A percentile compares a stretch with the other conserved stretches of the same genome.
Conservation (phyloP, 2,113 vertebrate genomes). For the Poeciliopsis prolifica region DNA sequence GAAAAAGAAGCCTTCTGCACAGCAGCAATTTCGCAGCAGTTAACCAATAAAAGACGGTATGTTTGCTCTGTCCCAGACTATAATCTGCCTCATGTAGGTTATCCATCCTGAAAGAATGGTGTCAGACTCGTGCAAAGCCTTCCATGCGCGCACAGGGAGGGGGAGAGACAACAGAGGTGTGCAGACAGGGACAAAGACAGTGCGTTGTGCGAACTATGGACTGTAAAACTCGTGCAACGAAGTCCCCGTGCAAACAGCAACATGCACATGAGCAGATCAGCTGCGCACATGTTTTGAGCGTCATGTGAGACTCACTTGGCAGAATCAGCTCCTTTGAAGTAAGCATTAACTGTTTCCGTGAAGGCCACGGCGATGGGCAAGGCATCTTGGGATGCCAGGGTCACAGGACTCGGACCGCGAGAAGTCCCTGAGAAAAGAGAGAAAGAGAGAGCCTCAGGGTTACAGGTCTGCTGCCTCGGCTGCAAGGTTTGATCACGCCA, state of each 20-base stretch:
- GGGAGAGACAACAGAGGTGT: constrained; percentile 4
- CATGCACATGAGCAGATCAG: constrained; percentile 29
- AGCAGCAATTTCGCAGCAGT: constrained; percentile 76
- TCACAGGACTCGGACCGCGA: constrained; percentile 96
- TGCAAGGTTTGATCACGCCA: constrained; percentile 45
- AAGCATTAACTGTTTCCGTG: constrained; percentile 97
- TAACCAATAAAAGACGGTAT: constrained; percentile 77
- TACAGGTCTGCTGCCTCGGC: constrained; percentile 42
- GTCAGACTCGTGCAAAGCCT: constrained; percentile 65
- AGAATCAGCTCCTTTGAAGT: constrained; percentile 99
- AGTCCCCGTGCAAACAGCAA: constrained; percentile 30
- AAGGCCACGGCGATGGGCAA: constrained; percentile 96
- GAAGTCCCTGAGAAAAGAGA: constrained; percentile 88
- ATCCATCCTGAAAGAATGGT: constrained; percentile 78
- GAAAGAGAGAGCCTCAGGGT: constrained; percentile 28
- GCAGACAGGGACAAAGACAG: not conserved
- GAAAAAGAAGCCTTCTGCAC: constrained; percentile 72
- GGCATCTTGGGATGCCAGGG: constrained; percentile 91
- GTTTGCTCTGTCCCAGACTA: constrained; percentile 72
- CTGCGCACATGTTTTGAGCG: constrained; percentile 36
- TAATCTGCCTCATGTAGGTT: constrained; percentile 70
- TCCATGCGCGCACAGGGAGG: constrained; percentile 49
- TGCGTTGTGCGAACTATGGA: not conserved
- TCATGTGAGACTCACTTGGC: constrained; percentile 90
- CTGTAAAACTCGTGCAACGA: constrained; percentile 11